These are phyloP conservation scores for Planococcus citri DNA, from an alignment of 1,140 invertebrate species.

Conservation along the genomic window DNA sequence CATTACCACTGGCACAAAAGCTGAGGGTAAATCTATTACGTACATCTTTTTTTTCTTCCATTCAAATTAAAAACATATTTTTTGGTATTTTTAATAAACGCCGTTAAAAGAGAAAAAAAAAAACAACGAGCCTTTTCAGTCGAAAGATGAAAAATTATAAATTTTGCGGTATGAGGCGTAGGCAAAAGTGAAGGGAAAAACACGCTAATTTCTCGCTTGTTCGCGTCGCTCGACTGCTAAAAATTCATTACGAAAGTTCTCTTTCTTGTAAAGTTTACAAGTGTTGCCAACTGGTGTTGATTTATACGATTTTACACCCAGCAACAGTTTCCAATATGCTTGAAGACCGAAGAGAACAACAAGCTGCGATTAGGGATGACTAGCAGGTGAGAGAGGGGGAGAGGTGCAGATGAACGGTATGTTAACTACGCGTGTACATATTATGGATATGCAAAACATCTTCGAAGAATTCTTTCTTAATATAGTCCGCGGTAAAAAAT, in stretches of 20 bases:
- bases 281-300: neutral
- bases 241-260: neutral
- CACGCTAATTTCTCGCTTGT: neutral
- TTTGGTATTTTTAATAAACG: constrained; percentile 8
- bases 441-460: too few relatives aligned
- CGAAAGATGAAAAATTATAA: neutral
- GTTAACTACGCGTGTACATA: too few relatives aligned
- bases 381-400: too few relatives aligned
- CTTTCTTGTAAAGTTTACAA: neutral
- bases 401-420: too few relatives aligned
- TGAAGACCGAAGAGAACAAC: too few relatives aligned
- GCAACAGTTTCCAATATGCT: constrained; percentile 3
- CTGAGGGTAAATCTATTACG: neutral
- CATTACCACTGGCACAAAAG: too few relatives aligned
- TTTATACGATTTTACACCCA: neutral
- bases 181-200: neutral
- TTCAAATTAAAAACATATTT: neutral
- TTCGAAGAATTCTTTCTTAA: too few relatives aligned
- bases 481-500: too few relatives aligned
- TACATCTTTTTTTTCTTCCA: neutral
- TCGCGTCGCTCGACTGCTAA: neutral
- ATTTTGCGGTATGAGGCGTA: too few relatives aligned
- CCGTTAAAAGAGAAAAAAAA: too few relatives aligned
- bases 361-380: too few relatives aligned
- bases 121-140: neutral